Evolutionary conservation across 2,113 vertebrate species (phyloP), one percentile per base, ranked within the genome.

Genomic region (Aviceda subcristata): DNA sequence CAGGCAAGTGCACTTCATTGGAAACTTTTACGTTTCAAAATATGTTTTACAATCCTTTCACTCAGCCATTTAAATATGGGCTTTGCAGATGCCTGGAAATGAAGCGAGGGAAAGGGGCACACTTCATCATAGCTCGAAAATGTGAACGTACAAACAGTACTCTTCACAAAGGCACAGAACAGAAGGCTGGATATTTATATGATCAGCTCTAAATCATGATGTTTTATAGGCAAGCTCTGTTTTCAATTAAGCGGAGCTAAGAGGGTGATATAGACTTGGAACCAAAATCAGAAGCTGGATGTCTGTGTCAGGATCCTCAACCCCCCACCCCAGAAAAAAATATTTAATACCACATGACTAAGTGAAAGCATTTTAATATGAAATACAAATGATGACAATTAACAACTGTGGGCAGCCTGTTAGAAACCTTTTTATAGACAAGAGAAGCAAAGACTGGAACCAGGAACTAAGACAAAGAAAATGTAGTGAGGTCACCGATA

Each of bases 141-240:
- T 95, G 66, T 60, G 86, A 95, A 92, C 0, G 56, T 92, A 95
- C 95, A 95, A 91, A 91, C 69, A 95, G 95, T 95, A 87, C 95
- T 94, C 18, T 92, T 94, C 89, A 92, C 1, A 29, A 87, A 97
- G 69, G 83, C 79, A 91, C 62, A 62, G 83, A 95, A 96, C 91
- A 97, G 95, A 95, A 97, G 97, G 95, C 45, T 97, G 91, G 91
- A 69, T 95, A 96, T 95, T 95, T 97, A 91, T 97, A 96, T 27
- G 86, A 94, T 92, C 76, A 85, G 66, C 62, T 94, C 36, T 96
- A 97, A 96, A 95, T 75, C 92, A 91, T 90, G 39, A 75, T 87
- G 57, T 68, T 96, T 95, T 94, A 91, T 27, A 91, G 77, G 38
- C 64, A 86, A 94, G 77, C 7, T 96, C 92, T 82, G 83, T 78